Conservation (phyloP, 2,888 invertebrate genomes). For the Ennomos quercinarius region DNA sequence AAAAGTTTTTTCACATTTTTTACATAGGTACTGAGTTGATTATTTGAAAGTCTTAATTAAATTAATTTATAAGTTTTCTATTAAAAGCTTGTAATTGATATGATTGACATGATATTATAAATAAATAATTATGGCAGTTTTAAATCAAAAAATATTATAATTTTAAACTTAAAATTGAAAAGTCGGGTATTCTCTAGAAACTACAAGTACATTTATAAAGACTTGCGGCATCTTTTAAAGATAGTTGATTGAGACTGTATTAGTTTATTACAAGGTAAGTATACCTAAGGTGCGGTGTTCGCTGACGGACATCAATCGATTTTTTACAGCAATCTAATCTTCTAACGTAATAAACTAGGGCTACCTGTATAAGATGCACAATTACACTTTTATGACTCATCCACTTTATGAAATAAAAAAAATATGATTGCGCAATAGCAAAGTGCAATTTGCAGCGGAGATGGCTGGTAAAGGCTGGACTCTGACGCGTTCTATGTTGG, state of each 20-base stretch:
- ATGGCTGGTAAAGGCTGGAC: slow-evolving; percentile 9
- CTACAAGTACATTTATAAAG: too few relatives aligned
- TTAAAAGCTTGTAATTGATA: background rate
- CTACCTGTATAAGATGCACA: slow-evolving; percentile 28
- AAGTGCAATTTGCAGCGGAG: slow-evolving; percentile 30
- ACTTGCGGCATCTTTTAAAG: too few relatives aligned
- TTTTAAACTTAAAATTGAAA: too few relatives aligned
- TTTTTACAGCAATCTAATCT: slow-evolving; percentile 30
- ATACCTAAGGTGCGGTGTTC: slow-evolving; percentile 5
- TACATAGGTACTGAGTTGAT: background rate
- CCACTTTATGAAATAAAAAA: slow-evolving; percentile 24
- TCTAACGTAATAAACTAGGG: slow-evolving; percentile 30
- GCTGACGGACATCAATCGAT: slow-evolving; percentile 17
- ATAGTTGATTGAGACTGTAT: background rate
- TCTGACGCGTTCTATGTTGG: background rate
- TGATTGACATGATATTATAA: too few relatives aligned
- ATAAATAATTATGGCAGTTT: too few relatives aligned
- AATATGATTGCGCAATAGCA: slow-evolving; percentile 27
- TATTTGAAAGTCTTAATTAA: slow-evolving; percentile 2
- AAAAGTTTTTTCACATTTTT: slow-evolving; percentile 14
- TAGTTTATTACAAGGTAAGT: slow-evolving; percentile 2
- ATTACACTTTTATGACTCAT: slow-evolving; percentile 35
- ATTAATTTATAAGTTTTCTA: background rate
- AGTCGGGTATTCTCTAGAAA: too few relatives aligned
- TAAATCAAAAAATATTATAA: too few relatives aligned